A percentile compares a stretch with the other conserved stretches of the same genome.
These are phyloP conservation scores for Brachycybe producta DNA, from an alignment of 2,888 invertebrate genomes.

Conservation along the genomic window DNA sequence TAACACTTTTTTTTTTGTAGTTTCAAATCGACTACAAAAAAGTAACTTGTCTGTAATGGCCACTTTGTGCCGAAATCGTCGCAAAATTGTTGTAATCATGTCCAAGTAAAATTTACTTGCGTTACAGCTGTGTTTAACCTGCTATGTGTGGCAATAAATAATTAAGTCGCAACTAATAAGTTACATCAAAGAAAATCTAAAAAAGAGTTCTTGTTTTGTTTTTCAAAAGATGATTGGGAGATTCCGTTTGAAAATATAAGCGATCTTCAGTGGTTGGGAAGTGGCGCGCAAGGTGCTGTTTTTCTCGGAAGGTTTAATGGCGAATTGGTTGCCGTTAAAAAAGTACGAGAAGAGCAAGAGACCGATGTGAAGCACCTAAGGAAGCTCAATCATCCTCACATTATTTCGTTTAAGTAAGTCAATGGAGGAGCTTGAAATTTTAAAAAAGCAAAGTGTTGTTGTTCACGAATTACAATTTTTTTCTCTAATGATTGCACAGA, in stretches of 20 bases:
- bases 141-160: too few species aligned
- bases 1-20: too few species aligned
- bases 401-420: slow-evolving; percentile 36
- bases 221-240: slow-evolving; percentile 96
- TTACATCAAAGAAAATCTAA: too few species aligned
- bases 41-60: too few species aligned
- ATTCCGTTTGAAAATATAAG: slow-evolving; percentile 82
- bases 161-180: too few species aligned
- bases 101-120: too few species aligned
- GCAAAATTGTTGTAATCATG: too few species aligned
- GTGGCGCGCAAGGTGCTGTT: slow-evolving; percentile 92
- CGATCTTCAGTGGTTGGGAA: slow-evolving; percentile 79
- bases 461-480: slow-evolving; percentile 2
- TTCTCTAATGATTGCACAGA: slow-evolving; percentile 36
- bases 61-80: too few species aligned
- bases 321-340: slow-evolving; percentile 89
- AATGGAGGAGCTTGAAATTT: background rate
- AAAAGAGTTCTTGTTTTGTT: too few species aligned
- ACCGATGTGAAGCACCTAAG: slow-evolving; percentile 47
- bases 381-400: slow-evolving; percentile 40
- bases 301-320: slow-evolving; percentile 62
- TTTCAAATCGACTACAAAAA: too few species aligned
- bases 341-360: slow-evolving; percentile 80
- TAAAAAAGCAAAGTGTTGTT: slow-evolving; percentile 4
- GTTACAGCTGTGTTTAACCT: too few species aligned